Base-by-base conservation (phyloP, 2,888 invertebrate genomes). In the Stramonita haemastoma region DNA sequence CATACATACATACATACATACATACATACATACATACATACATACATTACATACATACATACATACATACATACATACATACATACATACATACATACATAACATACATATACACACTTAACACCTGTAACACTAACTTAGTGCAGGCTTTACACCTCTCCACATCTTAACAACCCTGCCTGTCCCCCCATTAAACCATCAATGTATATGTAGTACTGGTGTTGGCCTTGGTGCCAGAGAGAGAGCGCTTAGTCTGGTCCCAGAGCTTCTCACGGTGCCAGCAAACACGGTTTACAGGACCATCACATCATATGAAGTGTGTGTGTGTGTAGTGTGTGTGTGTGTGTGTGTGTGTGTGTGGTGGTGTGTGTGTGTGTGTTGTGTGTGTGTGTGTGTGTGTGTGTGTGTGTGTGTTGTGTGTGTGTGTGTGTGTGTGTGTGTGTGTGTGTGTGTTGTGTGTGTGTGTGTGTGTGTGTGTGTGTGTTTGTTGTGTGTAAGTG, bases 41-140 rank as follows among this genome's bases (percentile, higher is more conserved):
- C 73, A 73, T n/a, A 73, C n/a, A 73, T n/a, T 2, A 73, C 73
- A 73, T n/a, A 73, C 73, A 73, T n/a, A 73, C 73, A 73, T n/a
- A 73, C 73, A 73, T n/a, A 73, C 73, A 17, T n/a, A 73, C 73
- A 73, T n/a, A 73, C 73, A 73, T 26, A 29, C 73, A 17, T n/a
- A 73, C 26, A n/a, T 2, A 73, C 73, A 73, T 2, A n/a, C n/a
- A 2, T 11, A n/a, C 26, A n/a, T 11, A n/a, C 73, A 73, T 2
- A 17, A 73, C 73, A 17, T 4, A 73, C 73, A 73, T n/a, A 73
- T n/a, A n/a, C 73, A n/a, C 89, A 29, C 85, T 8, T 17, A 34
- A n/a, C n/a, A n/a, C n/a, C n/a, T n/a, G n/a, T n/a, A n/a, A n/a
- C n/a, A n/a, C n/a, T n/a, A n/a, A n/a, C n/a, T n/a, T n/a, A n/a